Evolutionary conservation across 2,888 invertebrate species (phyloP).

Genomic region (Acronicta alni): DNA sequence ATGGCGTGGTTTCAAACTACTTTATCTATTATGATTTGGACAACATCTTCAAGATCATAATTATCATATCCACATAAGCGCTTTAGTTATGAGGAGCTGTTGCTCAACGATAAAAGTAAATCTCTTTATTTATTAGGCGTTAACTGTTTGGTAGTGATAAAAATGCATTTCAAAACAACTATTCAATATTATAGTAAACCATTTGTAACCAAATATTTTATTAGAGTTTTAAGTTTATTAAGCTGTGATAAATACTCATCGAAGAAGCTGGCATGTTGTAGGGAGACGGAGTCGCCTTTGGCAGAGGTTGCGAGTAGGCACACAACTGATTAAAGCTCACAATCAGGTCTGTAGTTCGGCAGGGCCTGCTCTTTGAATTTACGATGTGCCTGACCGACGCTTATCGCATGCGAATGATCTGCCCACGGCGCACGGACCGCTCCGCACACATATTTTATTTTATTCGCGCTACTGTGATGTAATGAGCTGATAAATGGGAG

Average conservation of each 20-base stretch:
- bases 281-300: conserved; percentile 35
- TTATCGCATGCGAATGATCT: conserved; percentile 89
- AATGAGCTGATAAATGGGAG: conserved; percentile 90
- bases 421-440: conserved; percentile 87
- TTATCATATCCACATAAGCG: conserved; percentile 31
- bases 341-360: conserved; percentile 88
- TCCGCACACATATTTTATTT: conserved; percentile 89
- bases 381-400: conserved; percentile 89
- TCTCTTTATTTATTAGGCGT: conserved; percentile 41
- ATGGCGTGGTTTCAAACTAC: conserved; percentile 35
- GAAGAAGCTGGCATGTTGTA: conserved; percentile 37
- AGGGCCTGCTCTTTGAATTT: conserved; percentile 87
- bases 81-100: conserved; percentile 37
- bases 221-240: conserved; percentile 16
- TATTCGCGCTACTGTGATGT: conserved; percentile 90
- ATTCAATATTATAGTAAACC: conserved; percentile 29
- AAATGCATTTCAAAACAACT: conserved; percentile 24
- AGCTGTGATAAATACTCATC: conserved; percentile 15
- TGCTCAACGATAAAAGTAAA: conserved; percentile 29
- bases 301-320: conserved; percentile 70
- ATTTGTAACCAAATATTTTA: conserved; percentile 35
- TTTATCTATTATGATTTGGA: conserved; percentile 37
- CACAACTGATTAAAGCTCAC: conserved; percentile 84
- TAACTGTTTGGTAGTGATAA: conserved; percentile 45
- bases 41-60: conserved; percentile 36